phyloP scores from a whole-genome alignment of 2,113 vertebrate species.

The Aspidoscelis tigris region DNA sequence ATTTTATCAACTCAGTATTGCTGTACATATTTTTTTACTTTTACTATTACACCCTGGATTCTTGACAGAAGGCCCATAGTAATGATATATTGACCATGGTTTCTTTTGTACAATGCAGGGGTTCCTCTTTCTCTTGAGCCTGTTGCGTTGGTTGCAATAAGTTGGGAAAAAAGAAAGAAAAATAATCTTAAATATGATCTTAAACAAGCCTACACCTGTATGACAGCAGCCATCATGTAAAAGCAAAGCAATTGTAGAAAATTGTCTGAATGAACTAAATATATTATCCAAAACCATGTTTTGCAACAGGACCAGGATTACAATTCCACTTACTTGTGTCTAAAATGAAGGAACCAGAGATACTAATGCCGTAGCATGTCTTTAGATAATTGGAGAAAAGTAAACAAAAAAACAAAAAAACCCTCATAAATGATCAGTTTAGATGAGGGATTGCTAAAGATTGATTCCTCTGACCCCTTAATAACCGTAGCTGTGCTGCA shows the following conservation, averaged over 20 bases:
- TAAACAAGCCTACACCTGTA: neutral
- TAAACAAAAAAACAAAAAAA: neutral
- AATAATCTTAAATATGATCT: too few relatives aligned
- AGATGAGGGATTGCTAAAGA: neutral
- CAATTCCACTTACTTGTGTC: neutral
- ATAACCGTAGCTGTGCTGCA: neutral
- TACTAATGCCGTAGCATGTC: neutral
- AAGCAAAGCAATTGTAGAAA: neutral
- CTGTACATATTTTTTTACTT: too few relatives aligned
- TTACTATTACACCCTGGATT: too few relatives aligned
- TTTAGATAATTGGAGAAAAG: neutral
- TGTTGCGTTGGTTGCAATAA: neutral
- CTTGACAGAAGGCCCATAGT: too few relatives aligned
- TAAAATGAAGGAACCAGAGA: neutral
- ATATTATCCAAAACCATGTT: neutral
- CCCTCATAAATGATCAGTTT: neutral
- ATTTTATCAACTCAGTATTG: too few relatives aligned
- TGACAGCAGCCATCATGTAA: neutral
- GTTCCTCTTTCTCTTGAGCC: neutral
- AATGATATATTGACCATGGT: too few relatives aligned
- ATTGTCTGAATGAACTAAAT: neutral
- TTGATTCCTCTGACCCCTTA: conserved; percentile 11
- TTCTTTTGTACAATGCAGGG: neutral
- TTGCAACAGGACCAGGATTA: neutral
- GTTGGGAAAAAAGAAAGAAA: neutral